These are phyloP conservation scores for Bembecia ichneumoniformis DNA, from an alignment of 2,888 invertebrate species.

Conservation along the genomic window DNA sequence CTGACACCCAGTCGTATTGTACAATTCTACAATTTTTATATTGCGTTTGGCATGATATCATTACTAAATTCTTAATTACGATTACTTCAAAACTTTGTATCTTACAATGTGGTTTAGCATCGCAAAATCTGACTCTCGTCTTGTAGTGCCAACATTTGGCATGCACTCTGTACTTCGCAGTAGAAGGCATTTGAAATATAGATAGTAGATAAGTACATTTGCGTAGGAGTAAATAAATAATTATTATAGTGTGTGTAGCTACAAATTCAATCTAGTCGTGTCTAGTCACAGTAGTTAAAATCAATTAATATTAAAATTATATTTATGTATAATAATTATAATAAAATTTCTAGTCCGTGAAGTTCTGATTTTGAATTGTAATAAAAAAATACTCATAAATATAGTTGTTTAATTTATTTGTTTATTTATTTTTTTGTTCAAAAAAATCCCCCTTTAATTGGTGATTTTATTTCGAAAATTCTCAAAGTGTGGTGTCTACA, in stretches of 20 bases:
- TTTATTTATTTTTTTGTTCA: conserved; percentile 10
- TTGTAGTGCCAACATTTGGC: conserved; percentile 63
- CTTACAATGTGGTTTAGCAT: conserved; percentile 48
- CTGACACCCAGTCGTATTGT: conserved; percentile 67
- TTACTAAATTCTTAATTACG: conserved; percentile 64
- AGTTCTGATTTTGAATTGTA: conserved; percentile 38
- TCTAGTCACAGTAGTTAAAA: conserved; percentile 45
- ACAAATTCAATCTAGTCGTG: conserved; percentile 45
- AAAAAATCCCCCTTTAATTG: conserved; percentile 1
- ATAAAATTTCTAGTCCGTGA: conserved; percentile 30
- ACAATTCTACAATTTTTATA: conserved; percentile 61
- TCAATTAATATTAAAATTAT: not conserved
- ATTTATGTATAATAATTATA: conserved; percentile 14
- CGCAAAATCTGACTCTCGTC: conserved; percentile 56
- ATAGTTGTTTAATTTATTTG: conserved; percentile 56
- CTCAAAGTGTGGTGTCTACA: conserved; percentile 34
- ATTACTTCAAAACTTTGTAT: conserved; percentile 54
- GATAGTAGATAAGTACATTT: not conserved
- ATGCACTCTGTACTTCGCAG: conserved; percentile 36
- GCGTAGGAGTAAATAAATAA: conserved; percentile 16
- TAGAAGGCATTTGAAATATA: conserved; percentile 30
- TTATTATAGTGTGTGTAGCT: conserved; percentile 32
- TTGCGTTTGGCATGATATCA: conserved; percentile 70
- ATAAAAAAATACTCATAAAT: conserved; percentile 46
- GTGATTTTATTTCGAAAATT: conserved; percentile 18